Base-by-base conservation (phyloP, 2,797 vertebrate species). In the Spheniscus humboldti region DNA sequence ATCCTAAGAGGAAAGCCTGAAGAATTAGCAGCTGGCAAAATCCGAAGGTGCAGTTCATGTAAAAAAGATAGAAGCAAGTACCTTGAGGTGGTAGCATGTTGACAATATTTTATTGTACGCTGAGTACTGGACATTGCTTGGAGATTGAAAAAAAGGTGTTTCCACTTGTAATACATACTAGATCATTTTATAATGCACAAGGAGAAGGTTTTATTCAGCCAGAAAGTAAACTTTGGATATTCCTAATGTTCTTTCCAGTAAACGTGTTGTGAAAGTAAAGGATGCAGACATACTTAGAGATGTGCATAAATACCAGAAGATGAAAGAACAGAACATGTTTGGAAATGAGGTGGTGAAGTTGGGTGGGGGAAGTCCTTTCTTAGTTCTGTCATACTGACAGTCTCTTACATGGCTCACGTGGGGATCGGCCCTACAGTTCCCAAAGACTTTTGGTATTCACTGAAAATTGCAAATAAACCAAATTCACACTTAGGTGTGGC, bases 381-480 rank as follows among this genome's bases (percentile, higher is more conserved):
- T 9, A 6, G 30, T 10, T 62, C 73, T n/a, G 10, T 33, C 35
- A 1, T 4, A 2, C 56, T 11, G 9, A 31, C 79, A 10, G 39
- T 14, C n/a, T 52, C 19, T 30, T 2, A 4, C 23, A 0, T 9
- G 47, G n/a, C 31, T 15, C 18, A 10, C 3, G 1, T n/a, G 27
- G 19, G 56, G 41, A 48, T 43, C 69, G 30, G 35, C 45, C 53
- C 39, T 19, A 3, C 31, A 1, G 43, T 33, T 30, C 39, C 31
- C 47, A 15, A 23, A 48, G 39, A 3, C 18, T 56, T 28, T 4
- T 27, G 45, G 6, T n/a, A 14, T 14, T 47, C 27, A 3, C 66
- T 28, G 37, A 6, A 41, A 43, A 22, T 9, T 22, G 9, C 48
- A 33, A 15, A 11, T 13, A 14, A 31, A 4, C n/a, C 73, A 3